These are phyloP conservation scores for Lagenorhynchus albirostris DNA, from an alignment of 2,113 vertebrate genomes.

Conservation along the genomic window DNA sequence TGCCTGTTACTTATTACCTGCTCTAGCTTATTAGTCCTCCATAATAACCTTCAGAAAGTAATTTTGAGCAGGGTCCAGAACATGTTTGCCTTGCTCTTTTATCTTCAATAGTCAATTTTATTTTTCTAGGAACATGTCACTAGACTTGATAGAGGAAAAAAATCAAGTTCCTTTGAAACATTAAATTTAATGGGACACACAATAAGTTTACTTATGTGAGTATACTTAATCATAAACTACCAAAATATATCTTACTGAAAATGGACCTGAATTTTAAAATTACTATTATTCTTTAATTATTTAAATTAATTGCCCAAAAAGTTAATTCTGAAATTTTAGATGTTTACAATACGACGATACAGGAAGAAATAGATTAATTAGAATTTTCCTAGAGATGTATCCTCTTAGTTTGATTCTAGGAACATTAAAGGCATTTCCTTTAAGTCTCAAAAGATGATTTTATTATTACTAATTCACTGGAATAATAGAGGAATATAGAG, in stretches of 20 bases:
- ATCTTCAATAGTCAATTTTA: neutral
- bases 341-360: neutral
- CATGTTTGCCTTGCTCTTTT: neutral
- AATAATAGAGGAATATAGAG: neutral
- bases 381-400: neutral
- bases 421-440: neutral
- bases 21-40: neutral
- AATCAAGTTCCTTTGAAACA: neutral
- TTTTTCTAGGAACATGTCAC: neutral
- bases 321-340: neutral
- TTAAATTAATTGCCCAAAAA: neutral
- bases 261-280: neutral
- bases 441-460: constrained; percentile 15
- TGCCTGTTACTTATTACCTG: neutral
- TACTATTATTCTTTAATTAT: neutral
- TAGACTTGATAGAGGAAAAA: neutral
- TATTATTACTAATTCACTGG: constrained; percentile 27
- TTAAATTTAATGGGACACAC: neutral
- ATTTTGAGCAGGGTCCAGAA: neutral
- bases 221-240: constrained; percentile 15
- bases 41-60: neutral
- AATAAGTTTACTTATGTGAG: neutral
- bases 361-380: neutral
- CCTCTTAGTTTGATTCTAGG: neutral
- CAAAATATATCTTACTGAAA: neutral